These are phyloP conservation scores for Sphaeridia pumilis DNA, from an alignment of 2,888 invertebrate genomes.

Conservation along the genomic window DNA sequence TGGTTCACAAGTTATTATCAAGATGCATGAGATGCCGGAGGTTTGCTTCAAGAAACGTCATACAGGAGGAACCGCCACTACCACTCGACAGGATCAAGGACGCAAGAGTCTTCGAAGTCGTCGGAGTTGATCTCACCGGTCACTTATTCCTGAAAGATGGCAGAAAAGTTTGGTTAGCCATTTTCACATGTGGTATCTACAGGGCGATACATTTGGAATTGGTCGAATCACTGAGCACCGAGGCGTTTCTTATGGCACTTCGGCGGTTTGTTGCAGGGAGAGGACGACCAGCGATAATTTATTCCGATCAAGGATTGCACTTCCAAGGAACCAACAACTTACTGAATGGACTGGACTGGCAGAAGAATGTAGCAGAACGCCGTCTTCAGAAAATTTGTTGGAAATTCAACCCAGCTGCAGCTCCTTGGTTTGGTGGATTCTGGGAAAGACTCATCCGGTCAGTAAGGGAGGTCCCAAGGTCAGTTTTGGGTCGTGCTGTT, in stretches of 20 bases:
- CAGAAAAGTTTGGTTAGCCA: conserved; percentile 37
- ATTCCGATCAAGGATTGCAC: conserved; percentile 40
- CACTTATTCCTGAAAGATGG: conserved; percentile 37
- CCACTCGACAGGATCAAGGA: conserved; percentile 36
- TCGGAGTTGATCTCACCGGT: conserved; percentile 39
- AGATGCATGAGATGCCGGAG: background rate
- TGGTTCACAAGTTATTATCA: background rate
- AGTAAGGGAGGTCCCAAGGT: no score
- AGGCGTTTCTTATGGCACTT: conserved; percentile 37
- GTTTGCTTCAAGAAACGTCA: background rate
- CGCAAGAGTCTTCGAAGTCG: conserved; percentile 36
- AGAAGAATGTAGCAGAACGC: no score
- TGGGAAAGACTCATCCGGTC: no score
- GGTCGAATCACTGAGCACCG: conserved; percentile 35
- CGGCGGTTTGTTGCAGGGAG: conserved; percentile 38
- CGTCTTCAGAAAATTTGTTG: no score
- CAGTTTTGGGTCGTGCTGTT: no score
- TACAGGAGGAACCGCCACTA: conserved; percentile 24
- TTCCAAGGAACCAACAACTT: no score
- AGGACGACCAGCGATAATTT: conserved; percentile 37
- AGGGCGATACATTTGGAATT: conserved; percentile 39
- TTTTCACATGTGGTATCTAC: conserved; percentile 40
- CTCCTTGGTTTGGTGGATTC: no score
- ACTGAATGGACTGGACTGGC: no score
- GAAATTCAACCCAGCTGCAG: no score